Percentiles rank a stretch among this genome's conserved stretches.
Evolutionary conservation across 2,797 vertebrate species (phyloP).

Genomic region (Sitta carolinensis): DNA sequence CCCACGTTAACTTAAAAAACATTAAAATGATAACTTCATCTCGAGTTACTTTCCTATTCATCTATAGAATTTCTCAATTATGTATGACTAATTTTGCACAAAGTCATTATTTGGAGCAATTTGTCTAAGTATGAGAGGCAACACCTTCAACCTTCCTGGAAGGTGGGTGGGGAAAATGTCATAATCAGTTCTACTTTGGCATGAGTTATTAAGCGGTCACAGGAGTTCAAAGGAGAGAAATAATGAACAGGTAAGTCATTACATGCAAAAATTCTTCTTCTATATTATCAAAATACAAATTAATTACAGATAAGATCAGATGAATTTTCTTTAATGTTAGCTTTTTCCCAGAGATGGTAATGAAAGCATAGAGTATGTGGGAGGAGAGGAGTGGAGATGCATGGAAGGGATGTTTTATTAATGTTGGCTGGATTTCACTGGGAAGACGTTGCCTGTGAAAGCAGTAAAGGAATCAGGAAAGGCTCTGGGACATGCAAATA

Average conservation of each 20-base stretch:
- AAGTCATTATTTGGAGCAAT: conserved; percentile 85
- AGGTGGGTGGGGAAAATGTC: conserved; percentile 75
- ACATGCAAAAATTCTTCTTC: conserved; percentile 78
- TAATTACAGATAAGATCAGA: conserved; percentile 84
- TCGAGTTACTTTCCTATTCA: conserved; percentile 73
- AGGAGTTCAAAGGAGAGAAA: conserved; percentile 80
- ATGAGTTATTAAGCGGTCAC: conserved; percentile 79
- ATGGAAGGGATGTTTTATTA: conserved; percentile 68
- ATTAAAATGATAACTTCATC: conserved; percentile 74
- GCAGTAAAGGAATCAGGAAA: conserved; percentile 65
- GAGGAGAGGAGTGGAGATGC: conserved; percentile 62
- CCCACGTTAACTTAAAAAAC: conserved; percentile 60
- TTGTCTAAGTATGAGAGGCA: conserved; percentile 81
- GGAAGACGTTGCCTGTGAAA: conserved; percentile 65
- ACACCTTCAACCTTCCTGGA: conserved; percentile 79
- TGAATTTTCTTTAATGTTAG: conserved; percentile 76
- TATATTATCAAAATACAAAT: conserved; percentile 82
- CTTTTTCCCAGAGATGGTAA: conserved; percentile 79
- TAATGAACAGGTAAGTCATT: conserved; percentile 81
- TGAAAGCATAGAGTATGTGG: conserved; percentile 63
- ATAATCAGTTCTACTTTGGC: conserved; percentile 66
- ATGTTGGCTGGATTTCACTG: conserved; percentile 62
- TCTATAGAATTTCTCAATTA: conserved; percentile 83
- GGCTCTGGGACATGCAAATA: conserved; percentile 73
- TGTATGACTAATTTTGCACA: conserved; percentile 85